Evolutionary conservation across 2,113 vertebrate species (phyloP), one percentile per base, ranked within the genome.

Genomic region (Candoia aspera): DNA sequence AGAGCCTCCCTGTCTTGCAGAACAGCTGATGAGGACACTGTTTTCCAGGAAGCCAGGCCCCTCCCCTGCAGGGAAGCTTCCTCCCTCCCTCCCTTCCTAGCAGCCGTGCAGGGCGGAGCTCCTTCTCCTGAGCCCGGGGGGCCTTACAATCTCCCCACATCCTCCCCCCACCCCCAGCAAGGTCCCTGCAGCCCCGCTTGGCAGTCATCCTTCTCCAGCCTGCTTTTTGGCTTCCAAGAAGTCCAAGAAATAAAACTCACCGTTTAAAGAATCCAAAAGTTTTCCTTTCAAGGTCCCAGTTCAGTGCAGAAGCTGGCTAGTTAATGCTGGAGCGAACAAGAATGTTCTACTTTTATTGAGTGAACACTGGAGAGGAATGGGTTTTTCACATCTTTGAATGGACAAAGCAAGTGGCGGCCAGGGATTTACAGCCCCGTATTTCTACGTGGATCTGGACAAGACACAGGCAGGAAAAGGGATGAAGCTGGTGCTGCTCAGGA

Each of bases 351-450:
- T 3, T 91, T 91, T 91, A 91, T 73, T 24, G 84, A 84, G 62
- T 21, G 53, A 54, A 49, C 46, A 1, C 85, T 55, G 1, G 60
- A 68, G 84, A 54, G 12, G 42, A 42, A 91, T 87, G 84, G 49
- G 8, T 87, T 87, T 73, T 73, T 87, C 84, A 29, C 87, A 46
- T 73, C 83, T 55, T 87, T 57, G 86, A 87, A 68, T 87, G n/a
- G 90, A 62, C 29, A 64, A 64, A 86, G 58, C 90, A 86, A 86
- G 90, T 86, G 84, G 90, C 12, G 29, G 29, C 24, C 26, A 15
- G 59, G 90, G 84, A 73, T 73, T 91, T 91, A 87, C 55, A 37
- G 60, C 2, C 84, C 84, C 53, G 4, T 73, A 64, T 87, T 55
- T 55, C 37, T n/a, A 42, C 10, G 84, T 42, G 60, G 59, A 23